Percentiles rank a stretch among this genome's conserved stretches.
phyloP scores from a whole-genome alignment of 2,888 invertebrate species.

The Hylaea fasciaria region DNA sequence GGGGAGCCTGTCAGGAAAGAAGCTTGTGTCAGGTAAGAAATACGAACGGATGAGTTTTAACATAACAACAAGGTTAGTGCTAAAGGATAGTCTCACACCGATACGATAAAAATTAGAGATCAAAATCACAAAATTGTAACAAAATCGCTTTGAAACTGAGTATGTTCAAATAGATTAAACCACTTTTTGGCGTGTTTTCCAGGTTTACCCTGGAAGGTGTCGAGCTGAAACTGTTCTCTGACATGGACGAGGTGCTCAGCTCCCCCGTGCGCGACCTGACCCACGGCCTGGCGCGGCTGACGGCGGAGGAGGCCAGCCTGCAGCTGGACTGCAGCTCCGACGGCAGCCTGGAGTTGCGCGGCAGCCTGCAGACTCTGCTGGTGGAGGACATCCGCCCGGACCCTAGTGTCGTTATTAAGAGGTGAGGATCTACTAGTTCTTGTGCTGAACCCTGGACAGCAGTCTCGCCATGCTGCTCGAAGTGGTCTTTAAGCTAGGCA shows the following conservation, averaged over 20 bases:
- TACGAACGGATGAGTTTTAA: background rate
- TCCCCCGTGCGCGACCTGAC: conserved; percentile 90
- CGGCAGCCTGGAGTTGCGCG: conserved; percentile 87
- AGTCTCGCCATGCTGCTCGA: too few relatives aligned
- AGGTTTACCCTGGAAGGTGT: conserved; percentile 89
- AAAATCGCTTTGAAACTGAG: too few relatives aligned
- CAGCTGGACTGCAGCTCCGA: conserved; percentile 88
- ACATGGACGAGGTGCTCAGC: conserved; percentile 89
- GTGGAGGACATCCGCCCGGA: conserved; percentile 91
- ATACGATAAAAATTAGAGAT: too few relatives aligned
- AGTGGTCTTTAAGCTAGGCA: too few relatives aligned
- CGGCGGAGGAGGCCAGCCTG: conserved; percentile 87
- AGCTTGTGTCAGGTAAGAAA: conserved; percentile 74
- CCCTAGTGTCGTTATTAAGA: conserved; percentile 84
- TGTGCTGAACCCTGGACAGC: too few relatives aligned
- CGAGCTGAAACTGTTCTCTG: conserved; percentile 89
- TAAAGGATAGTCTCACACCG: too few relatives aligned
- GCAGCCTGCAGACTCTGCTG: conserved; percentile 88
- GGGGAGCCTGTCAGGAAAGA: conserved; percentile 87
- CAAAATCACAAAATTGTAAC: too few relatives aligned
- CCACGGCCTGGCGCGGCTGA: conserved; percentile 88
- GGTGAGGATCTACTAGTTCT: conserved; percentile 70
- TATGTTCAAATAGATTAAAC: too few relatives aligned
- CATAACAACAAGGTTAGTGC: background rate
- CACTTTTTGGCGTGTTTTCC: too few relatives aligned